phyloP scores from a whole-genome alignment of 2,113 vertebrate species.

The Pterocles gutturalis region DNA sequence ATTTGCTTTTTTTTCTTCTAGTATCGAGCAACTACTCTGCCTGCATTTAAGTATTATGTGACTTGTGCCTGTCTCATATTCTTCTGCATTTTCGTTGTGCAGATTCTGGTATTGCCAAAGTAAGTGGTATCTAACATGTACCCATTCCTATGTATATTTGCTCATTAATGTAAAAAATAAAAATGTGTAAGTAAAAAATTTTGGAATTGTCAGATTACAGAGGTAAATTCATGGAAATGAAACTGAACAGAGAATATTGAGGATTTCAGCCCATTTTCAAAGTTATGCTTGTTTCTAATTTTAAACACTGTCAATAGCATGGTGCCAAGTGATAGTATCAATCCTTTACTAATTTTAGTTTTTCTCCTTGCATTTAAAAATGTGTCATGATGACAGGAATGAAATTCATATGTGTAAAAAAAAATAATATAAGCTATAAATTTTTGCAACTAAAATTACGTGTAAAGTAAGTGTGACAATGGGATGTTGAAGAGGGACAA shows the following conservation, averaged over 20 bases:
- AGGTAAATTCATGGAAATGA: background rate
- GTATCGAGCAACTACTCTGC: conserved; percentile 95
- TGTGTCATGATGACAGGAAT: background rate
- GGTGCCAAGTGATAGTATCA: background rate
- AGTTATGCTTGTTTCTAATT: background rate
- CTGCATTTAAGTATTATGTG: conserved; percentile 97
- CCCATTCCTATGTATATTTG: background rate
- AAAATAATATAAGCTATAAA: background rate
- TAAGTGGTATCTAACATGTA: conserved; percentile 71
- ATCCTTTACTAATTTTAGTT: background rate
- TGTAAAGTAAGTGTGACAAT: background rate
- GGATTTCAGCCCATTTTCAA: background rate
- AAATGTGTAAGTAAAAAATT: background rate
- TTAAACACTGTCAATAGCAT: background rate
- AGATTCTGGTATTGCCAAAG: conserved; percentile 95
- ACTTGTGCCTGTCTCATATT: conserved; percentile 96
- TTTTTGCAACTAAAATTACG: background rate
- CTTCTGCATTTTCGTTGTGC: conserved; percentile 96
- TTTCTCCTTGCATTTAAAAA: background rate
- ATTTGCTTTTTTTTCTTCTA: conserved; percentile 55
- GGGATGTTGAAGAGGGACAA: background rate
- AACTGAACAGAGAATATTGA: background rate
- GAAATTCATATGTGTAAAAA: background rate
- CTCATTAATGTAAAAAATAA: background rate
- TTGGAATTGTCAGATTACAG: background rate